phyloP scores from a whole-genome alignment of 2,797 vertebrate species.

The Macropodus opercularis region DNA sequence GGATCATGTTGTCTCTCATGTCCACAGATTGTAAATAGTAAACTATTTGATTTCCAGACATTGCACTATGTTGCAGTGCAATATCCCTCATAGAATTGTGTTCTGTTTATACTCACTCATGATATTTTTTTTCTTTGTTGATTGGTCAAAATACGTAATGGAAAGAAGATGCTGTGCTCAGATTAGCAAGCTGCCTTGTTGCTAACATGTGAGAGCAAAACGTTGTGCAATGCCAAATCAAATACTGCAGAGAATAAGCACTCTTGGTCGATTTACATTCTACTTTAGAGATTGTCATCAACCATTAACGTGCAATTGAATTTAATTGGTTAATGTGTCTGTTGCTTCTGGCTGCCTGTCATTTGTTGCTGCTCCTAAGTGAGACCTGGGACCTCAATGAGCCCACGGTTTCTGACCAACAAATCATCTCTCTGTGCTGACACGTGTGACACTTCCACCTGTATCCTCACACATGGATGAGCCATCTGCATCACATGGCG shows the following conservation, averaged over 20 bases:
- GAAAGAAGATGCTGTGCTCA: constrained; percentile 3
- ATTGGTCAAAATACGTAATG: not conserved
- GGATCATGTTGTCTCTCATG: not conserved
- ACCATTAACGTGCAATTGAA: not conserved
- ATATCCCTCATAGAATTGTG: not conserved
- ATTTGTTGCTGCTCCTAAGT: constrained; percentile 1
- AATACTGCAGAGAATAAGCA: constrained; percentile 11
- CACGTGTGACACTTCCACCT: constrained; percentile 17
- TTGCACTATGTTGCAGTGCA: not conserved
- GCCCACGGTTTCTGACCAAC: constrained; percentile 9
- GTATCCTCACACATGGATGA: constrained; percentile 31
- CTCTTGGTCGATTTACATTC: constrained; percentile 22
- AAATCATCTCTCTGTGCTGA: constrained; percentile 14
- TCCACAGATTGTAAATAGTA: not conserved
- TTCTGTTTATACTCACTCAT: not conserved
- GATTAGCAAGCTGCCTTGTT: constrained; percentile 7
- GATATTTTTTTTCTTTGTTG: not conserved
- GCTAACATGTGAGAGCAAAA: constrained; percentile 7
- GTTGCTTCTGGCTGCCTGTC: not conserved
- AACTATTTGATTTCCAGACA: not conserved
- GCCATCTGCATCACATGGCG: constrained; percentile 42
- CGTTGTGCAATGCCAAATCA: constrained; percentile 34
- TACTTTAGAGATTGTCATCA: not conserved
- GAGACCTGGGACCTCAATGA: constrained; percentile 7
- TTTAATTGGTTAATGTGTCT: no score